A percentile compares a stretch with the other conserved stretches of the same genome.
phyloP scores from a whole-genome alignment of 2,113 vertebrate species.

The Channa argus region DNA sequence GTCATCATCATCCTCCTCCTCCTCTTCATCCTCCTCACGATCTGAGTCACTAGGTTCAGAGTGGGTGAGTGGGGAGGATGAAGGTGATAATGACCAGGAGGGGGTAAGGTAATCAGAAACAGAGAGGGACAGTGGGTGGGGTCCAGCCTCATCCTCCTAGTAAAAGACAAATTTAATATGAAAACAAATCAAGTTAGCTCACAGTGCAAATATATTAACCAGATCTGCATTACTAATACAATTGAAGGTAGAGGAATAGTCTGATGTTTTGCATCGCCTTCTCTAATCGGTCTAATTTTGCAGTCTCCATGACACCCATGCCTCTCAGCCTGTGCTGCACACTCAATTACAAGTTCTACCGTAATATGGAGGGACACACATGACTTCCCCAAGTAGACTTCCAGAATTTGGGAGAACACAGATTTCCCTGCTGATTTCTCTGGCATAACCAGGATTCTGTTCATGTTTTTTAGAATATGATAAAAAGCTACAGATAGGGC shows the following conservation, averaged over 20 bases:
- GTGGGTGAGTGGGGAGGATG: conserved; percentile 83
- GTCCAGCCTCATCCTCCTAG: conserved; percentile 82
- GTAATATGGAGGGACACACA: too few species aligned
- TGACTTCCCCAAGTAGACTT: too few species aligned
- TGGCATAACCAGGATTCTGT: too few species aligned
- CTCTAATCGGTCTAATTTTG: too few species aligned
- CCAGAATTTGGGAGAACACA: too few species aligned
- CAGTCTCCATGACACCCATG: too few species aligned
- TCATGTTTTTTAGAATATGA: too few species aligned
- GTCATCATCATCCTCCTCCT: conserved; percentile 81
- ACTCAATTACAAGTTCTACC: too few species aligned
- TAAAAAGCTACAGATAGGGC: too few species aligned
- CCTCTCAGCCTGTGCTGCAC: too few species aligned
- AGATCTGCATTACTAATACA: neutral
- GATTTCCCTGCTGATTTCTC: too few species aligned
- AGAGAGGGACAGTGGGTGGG: conserved; percentile 81
- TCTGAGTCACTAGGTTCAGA: conserved; percentile 84
- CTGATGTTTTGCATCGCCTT: too few species aligned
- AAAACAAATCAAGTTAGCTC: conserved; percentile 3
- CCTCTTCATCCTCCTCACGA: conserved; percentile 84
- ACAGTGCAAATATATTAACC: neutral
- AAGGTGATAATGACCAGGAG: conserved; percentile 85
- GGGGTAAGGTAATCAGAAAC: conserved; percentile 86
- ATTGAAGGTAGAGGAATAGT: neutral
- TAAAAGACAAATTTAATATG: conserved; percentile 11